Percentiles rank a stretch among this genome's conserved stretches.
These are phyloP conservation scores for Tamias sibiricus DNA, from an alignment of 2,113 vertebrate species.

Conservation along the genomic window DNA sequence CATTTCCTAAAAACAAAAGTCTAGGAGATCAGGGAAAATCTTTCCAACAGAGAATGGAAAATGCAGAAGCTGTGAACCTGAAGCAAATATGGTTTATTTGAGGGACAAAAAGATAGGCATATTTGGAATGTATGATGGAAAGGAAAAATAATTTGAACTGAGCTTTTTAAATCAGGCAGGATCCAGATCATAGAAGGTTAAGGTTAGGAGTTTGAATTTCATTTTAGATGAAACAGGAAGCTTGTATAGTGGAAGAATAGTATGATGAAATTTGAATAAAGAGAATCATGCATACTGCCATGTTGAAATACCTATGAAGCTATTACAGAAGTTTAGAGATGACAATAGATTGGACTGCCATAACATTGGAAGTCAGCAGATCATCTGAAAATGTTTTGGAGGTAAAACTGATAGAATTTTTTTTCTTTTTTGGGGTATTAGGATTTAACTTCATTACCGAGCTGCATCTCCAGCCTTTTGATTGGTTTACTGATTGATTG, in stretches of 20 bases:
- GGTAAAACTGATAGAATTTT: slow-evolving; percentile 6
- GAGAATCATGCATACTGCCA: background rate
- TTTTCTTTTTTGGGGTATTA: too few species aligned
- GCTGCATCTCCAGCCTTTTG: too few species aligned
- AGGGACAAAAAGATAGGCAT: background rate
- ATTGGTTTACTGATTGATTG: too few species aligned
- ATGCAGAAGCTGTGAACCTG: background rate
- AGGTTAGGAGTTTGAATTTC: background rate
- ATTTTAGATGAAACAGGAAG: slow-evolving; percentile 31
- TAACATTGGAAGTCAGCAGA: background rate
- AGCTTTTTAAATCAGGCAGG: background rate
- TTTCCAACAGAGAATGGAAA: slow-evolving; percentile 45
- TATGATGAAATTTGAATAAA: background rate
- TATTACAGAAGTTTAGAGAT: background rate
- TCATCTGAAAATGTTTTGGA: slow-evolving; percentile 40
- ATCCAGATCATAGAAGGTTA: background rate
- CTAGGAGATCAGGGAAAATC: background rate
- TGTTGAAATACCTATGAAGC: background rate
- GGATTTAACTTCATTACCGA: too few species aligned
- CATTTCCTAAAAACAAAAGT: slow-evolving; percentile 17
- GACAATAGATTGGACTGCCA: background rate
- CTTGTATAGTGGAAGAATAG: background rate
- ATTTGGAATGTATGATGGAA: slow-evolving; percentile 12
- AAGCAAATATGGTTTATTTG: slow-evolving; percentile 2
- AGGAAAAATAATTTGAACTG: background rate